A percentile compares a stretch with the other conserved stretches of the same genome.
These are phyloP conservation scores for Himalopsyche tibetana DNA, from an alignment of 2,888 invertebrate species.

Conservation along the genomic window DNA sequence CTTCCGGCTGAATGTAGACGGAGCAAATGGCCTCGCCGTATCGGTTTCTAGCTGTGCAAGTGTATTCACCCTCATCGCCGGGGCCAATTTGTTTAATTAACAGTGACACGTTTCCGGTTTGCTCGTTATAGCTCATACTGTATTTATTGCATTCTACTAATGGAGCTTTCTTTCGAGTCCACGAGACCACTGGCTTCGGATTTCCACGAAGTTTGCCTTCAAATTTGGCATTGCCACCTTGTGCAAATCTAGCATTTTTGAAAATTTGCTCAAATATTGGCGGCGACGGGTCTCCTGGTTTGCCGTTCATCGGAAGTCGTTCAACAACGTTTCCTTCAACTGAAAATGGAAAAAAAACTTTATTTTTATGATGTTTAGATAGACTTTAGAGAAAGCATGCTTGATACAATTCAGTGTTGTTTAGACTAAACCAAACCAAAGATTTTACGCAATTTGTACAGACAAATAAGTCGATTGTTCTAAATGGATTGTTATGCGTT, in stretches of 20 bases:
- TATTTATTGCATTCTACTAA: slow-evolving; percentile 91
- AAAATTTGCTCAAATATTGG: slow-evolving; percentile 97
- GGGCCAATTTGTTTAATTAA: slow-evolving; percentile 96
- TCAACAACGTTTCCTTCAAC: slow-evolving; percentile 82
- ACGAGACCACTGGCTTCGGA: slow-evolving; percentile 93
- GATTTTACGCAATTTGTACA: too few species aligned
- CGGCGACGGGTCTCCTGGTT: slow-evolving; percentile 89
- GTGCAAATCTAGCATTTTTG: slow-evolving; percentile 95
- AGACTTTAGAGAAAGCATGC: too few species aligned
- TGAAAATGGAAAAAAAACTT: slow-evolving; percentile 73
- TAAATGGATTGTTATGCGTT: too few species aligned
- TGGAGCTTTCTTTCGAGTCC: slow-evolving; percentile 92
- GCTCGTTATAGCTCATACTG: slow-evolving; percentile 92
- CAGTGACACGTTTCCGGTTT: slow-evolving; percentile 92
- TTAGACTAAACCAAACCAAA: too few species aligned
- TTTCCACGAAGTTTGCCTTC: slow-evolving; percentile 94
- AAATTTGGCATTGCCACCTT: slow-evolving; percentile 95
- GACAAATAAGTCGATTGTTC: too few species aligned
- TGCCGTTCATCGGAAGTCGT: slow-evolving; percentile 69
- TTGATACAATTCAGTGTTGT: too few species aligned
- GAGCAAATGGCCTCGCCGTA: slow-evolving; percentile 98
- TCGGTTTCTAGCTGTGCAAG: slow-evolving; percentile 95
- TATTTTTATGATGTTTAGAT: not conserved
- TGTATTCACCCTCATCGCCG: slow-evolving; percentile 97
- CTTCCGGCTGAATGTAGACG: slow-evolving; percentile 95